Evolutionary conservation across 2,888 invertebrate genomes (phyloP), one percentile per base, ranked within the genome.

Genomic region (Hypsopygia costalis): DNA sequence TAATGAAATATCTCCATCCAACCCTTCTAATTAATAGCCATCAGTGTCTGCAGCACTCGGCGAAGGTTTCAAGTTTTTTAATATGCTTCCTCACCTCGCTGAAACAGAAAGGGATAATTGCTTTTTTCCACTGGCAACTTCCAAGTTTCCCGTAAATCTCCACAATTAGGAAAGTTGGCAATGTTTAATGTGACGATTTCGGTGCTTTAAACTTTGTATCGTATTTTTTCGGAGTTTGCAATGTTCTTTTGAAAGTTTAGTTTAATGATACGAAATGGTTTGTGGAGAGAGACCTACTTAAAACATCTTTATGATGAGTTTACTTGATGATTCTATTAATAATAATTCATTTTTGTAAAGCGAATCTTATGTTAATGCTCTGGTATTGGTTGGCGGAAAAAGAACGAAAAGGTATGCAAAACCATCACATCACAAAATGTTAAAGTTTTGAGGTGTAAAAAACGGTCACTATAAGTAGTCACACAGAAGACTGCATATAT

Each of bases 21-120:
- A 80, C 85, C 85, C 86, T 87, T 83, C 82, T 88, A 88, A 88
- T 88, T 86, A 88, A 87, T 87, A 74, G 85, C 80, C 87, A 86
- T 87, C 87, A 87, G 76, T 87, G 87, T 87, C 87, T 87, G 69
- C 77, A 62, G 73, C 86, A 87, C 74, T 79, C 80, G 68, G 71
- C 80, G 78, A 71, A 77, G 78, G 78, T 81, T 83, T 83, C 81
- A 82, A 83, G 81, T 83, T 86, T 86, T 86, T 86, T 86, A 85
- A 83, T 86, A 85, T 82, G 86, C 83, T 80, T 85, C 81, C 82
- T 85, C 86, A 86, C 87, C 87, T 87, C 74, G 60, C 68, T 69
- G 75, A 77, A 85, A 81, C 79, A 76, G 75, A 77, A 59, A 71
- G 69, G 77, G 77, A 79, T 83, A 86, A 87, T 87, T 86, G 80